Evolutionary conservation across 1,140 invertebrate genomes (phyloP).

Genomic region (Drosophila kanapiae): DNA sequence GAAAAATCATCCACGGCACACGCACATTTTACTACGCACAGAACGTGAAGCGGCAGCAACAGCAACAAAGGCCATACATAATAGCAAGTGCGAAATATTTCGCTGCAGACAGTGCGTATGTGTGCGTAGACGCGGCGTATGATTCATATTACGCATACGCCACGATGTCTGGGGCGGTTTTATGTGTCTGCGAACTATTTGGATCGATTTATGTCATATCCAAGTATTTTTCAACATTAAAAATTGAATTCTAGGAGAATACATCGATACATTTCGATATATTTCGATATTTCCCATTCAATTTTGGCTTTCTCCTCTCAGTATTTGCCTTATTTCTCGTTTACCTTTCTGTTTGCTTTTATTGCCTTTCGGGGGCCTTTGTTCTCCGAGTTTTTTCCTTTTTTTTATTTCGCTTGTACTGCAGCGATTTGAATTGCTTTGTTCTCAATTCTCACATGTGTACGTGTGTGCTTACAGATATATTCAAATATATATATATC

Average conservation of each 20-base stretch:
- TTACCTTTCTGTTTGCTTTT: conserved; percentile 10
- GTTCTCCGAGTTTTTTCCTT: conserved; percentile 42
- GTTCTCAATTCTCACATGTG: conserved; percentile 53
- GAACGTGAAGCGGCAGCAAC: conserved; percentile 35
- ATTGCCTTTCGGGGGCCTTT: conserved; percentile 52
- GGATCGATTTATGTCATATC: neutral
- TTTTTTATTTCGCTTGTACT: conserved; percentile 29
- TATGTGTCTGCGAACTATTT: conserved; percentile 2
- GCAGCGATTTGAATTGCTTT: conserved; percentile 75
- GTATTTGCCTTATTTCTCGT: conserved; percentile 16
- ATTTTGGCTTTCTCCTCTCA: conserved; percentile 26
- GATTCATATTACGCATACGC: conserved; percentile 71
- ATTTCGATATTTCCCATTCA: neutral
- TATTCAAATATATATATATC: neutral
- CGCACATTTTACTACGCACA: conserved; percentile 67
- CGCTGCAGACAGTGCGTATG: conserved; percentile 55
- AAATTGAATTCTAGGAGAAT: too few species aligned
- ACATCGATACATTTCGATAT: neutral
- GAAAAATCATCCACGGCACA: conserved; percentile 28
- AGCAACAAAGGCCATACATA: conserved; percentile 35
- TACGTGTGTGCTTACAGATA: conserved; percentile 11
- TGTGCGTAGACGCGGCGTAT: conserved; percentile 48
- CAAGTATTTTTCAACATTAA: too few species aligned
- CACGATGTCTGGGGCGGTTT: conserved; percentile 58
- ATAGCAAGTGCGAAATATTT: conserved; percentile 36